Evolutionary conservation across 2,797 vertebrate species (phyloP), one percentile per base, ranked within the genome.

Genomic region (Hippoglossus hippoglossus): DNA sequence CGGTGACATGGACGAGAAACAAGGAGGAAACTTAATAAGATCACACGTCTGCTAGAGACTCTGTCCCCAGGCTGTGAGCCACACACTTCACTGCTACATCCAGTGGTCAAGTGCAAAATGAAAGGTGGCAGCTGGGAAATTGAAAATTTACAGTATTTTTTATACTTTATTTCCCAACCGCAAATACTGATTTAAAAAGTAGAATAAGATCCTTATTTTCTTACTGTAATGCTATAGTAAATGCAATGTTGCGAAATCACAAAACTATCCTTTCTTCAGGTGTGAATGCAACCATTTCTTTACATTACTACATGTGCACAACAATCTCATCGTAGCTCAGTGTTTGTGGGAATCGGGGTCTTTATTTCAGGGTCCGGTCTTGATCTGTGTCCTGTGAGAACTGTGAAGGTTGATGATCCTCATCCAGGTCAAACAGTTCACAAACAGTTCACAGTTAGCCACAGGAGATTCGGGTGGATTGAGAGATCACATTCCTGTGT

Each of bases 401-500:
- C 34, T 54, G 21, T 54, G 36, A 46, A 51, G 58, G 44, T 44
- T 22, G 59, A 44, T 79, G 67, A 81, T 65, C 67, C 67, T 59
- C 6, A 31, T 67, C 44, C 62, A 80, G 75, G 70, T 81, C 71
- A 76, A 57, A 67, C 53, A 57, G 79, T 78, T 84, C 69, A 74
- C 53, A 44, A 67, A 64, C 53, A 64, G 81, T 74, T 87, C 67
- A 75, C 46, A 63, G 72, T 69, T 21, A 49, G 28, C 51, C 58
- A 77, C 64, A 67, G 70, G 79, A 89, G 86, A 89, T 88, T 54
- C 11, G 77, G 75, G 73, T 80, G 82, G 82, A 85, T 62, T 69
- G 68, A 84, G 46, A 84, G 82, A 83, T 81, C 53, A 67, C 81
- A 82, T 91, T 91, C 80, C 84, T 84, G 57, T 44, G 47, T 47